phyloP scores from a whole-genome alignment of 2,797 vertebrate species.

The Xiphophorus birchmanni region DNA sequence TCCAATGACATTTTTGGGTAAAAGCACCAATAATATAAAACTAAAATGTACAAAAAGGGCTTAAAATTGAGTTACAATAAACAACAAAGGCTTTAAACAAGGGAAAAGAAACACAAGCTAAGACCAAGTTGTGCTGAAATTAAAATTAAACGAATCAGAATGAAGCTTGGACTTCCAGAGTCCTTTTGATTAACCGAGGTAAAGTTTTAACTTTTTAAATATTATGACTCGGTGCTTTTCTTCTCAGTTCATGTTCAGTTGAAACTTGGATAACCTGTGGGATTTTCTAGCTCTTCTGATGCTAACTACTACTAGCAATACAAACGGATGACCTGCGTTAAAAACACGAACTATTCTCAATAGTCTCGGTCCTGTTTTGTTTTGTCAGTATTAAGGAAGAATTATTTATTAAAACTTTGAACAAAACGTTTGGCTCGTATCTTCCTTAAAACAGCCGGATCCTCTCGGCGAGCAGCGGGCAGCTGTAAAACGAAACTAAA shows the following conservation, averaged over 20 bases:
- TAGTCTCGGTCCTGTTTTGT: background rate
- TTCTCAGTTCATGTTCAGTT: background rate
- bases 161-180: background rate
- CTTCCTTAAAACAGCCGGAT: too few species aligned
- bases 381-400: too few species aligned
- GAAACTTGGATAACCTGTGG: background rate
- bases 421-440: too few species aligned
- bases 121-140: background rate
- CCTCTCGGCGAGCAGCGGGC: too few species aligned
- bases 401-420: too few species aligned
- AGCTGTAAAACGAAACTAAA: too few species aligned
- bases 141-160: background rate
- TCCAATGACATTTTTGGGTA: background rate
- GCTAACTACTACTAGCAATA: too few species aligned
- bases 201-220: background rate
- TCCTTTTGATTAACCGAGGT: background rate
- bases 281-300: background rate
- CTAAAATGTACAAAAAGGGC: background rate
- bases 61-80: conserved; percentile 1
- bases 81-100: background rate
- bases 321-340: background rate
- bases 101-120: background rate
- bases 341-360: background rate
- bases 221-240: background rate
- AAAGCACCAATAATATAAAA: background rate